phyloP scores from a whole-genome alignment of 2,797 vertebrate species.

The Pyrrhura leucotis region DNA sequence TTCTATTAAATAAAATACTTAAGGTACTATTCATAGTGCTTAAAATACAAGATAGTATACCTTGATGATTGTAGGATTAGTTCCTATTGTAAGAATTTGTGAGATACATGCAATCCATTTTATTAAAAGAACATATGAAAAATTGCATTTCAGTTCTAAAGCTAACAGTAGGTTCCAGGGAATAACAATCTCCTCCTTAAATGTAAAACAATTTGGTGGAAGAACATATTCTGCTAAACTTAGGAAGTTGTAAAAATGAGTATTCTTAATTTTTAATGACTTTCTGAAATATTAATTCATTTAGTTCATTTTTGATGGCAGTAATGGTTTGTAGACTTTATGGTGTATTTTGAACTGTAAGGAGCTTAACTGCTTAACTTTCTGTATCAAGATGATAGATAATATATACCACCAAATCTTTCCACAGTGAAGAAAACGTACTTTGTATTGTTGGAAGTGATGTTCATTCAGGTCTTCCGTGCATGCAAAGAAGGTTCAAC shows the following conservation, averaged over 20 bases:
- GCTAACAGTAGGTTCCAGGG: conserved; percentile 9
- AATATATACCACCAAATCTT: conserved; percentile 9
- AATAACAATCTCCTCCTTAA: conserved; percentile 32
- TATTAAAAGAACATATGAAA: background rate
- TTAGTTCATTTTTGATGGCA: conserved; percentile 61
- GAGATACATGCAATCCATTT: background rate
- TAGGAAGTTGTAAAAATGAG: conserved; percentile 63
- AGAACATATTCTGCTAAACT: conserved; percentile 56
- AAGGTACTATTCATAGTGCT: background rate
- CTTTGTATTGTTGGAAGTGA: background rate
- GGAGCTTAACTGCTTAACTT: conserved; percentile 47
- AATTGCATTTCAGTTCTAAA: background rate
- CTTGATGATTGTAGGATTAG: background rate
- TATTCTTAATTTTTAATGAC: conserved; percentile 73
- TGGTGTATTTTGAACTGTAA: conserved; percentile 38
- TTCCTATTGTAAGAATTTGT: background rate
- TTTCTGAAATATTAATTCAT: conserved; percentile 71
- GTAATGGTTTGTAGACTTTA: conserved; percentile 66
- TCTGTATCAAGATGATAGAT: conserved; percentile 3
- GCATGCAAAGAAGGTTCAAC: conserved; percentile 4
- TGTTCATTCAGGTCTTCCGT: background rate
- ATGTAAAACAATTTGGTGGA: conserved; percentile 53
- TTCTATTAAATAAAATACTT: background rate
- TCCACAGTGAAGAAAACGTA: conserved; percentile 8
- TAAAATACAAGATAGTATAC: background rate